A percentile compares a stretch with the other conserved stretches of the same genome.
Conservation (phyloP, 2,113 vertebrate species). For the Grantiella picta region DNA sequence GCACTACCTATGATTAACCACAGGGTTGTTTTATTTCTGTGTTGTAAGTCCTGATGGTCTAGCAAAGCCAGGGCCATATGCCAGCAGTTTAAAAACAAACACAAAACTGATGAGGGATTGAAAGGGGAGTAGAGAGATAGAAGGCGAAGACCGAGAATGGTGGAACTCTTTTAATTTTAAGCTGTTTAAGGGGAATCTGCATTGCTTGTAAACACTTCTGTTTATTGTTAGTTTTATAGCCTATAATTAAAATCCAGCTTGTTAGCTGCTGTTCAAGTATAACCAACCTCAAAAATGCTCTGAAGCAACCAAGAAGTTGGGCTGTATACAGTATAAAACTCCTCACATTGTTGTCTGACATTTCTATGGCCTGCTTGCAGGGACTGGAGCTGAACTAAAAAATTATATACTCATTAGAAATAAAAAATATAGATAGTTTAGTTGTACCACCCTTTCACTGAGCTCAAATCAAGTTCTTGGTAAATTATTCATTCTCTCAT, state of each 20-base stretch:
- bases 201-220: not conserved
- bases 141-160: not conserved
- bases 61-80: not conserved
- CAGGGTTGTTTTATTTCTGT: not conserved
- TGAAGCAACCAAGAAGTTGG: not conserved
- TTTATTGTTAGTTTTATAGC: not conserved
- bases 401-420: not conserved
- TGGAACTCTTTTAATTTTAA: not conserved
- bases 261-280: not conserved
- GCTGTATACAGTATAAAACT: not conserved
- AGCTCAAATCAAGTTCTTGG: not conserved
- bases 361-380: not conserved
- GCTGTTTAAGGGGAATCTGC: not conserved
- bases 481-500: not conserved
- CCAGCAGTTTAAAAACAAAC: not conserved
- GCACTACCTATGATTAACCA: not conserved
- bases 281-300: not conserved
- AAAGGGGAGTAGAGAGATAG: not conserved
- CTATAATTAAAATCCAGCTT: slow-evolving; percentile 21
- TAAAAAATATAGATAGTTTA: not conserved
- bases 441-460: not conserved
- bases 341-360: not conserved
- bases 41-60: not conserved
- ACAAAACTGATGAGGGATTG: not conserved
- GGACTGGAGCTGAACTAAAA: not conserved